Percentiles rank a stretch among this genome's conserved stretches.
These are phyloP conservation scores for Dermolepida albohirtum DNA, from an alignment of 2,888 invertebrate species.

Conservation along the genomic window DNA sequence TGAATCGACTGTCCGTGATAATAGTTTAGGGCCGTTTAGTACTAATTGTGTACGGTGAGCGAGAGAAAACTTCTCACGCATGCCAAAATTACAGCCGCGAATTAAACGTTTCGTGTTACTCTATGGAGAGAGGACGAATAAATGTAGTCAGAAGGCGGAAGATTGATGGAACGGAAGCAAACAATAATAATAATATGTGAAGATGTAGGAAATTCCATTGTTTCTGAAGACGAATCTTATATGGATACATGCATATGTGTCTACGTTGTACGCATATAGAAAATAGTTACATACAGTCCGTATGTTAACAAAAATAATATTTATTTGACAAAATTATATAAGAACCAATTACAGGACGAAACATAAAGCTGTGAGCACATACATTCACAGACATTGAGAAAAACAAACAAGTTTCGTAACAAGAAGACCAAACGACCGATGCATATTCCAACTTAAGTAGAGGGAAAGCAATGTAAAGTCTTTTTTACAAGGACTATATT, in stretches of 20 bases:
- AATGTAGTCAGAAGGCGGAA: slow-evolving; percentile 36
- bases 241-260: slow-evolving; percentile 25
- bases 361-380: too few species aligned
- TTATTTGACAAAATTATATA: too few species aligned
- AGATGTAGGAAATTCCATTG: slow-evolving; percentile 28
- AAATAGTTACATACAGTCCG: too few species aligned
- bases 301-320: too few species aligned
- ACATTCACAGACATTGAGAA: too few species aligned
- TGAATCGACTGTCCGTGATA: slow-evolving; percentile 41
- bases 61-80: slow-evolving; percentile 51
- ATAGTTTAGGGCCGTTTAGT: slow-evolving; percentile 37
- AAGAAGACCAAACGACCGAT: too few species aligned
- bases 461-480: too few species aligned
- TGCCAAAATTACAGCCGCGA: slow-evolving; percentile 50
- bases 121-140: slow-evolving; percentile 35
- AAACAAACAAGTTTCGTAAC: too few species aligned
- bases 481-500: too few species aligned
- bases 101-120: slow-evolving; percentile 36
- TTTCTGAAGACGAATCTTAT: slow-evolving; percentile 23
- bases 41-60: slow-evolving; percentile 32
- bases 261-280: background rate
- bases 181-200: slow-evolving; percentile 41
- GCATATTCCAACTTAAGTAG: too few species aligned
- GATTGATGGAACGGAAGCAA: slow-evolving; percentile 47
- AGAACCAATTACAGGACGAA: too few species aligned